These are phyloP conservation scores for Epizoanthus scotinus DNA, from an alignment of 92 coral and sea anemone genomes.

Conservation along the genomic window DNA sequence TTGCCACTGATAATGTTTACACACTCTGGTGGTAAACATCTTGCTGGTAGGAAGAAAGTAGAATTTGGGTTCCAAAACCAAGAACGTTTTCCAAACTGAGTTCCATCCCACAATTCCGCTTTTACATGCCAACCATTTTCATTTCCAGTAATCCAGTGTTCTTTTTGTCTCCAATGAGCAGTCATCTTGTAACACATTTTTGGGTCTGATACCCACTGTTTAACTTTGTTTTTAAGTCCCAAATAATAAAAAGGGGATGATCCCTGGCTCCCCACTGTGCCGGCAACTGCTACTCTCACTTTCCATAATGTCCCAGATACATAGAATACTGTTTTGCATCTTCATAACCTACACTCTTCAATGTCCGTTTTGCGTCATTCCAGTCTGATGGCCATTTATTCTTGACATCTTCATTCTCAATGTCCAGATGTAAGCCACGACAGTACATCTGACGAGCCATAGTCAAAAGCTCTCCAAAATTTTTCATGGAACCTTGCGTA, in stretches of 20 bases:
- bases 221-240: conserved; percentile 29
- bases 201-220: conserved; percentile 36
- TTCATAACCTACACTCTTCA: conserved; percentile 19
- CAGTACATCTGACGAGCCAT: too few relatives aligned
- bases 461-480: too few relatives aligned
- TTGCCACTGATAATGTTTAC: not conserved
- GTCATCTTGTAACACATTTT: conserved; percentile 28
- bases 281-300: conserved; percentile 27
- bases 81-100: not conserved
- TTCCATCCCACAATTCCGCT: conserved; percentile 22
- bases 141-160: not conserved
- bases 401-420: not conserved
- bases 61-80: conserved; percentile 35
- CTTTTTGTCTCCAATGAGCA: conserved; percentile 9
- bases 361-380: conserved; percentile 27
- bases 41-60: conserved; percentile 11
- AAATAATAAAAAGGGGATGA: conserved; percentile 40
- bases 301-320: conserved; percentile 11
- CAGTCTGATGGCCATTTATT: conserved; percentile 34
- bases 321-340: conserved; percentile 39
- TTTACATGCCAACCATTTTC: not conserved
- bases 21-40: not conserved
- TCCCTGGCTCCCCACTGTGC: conserved; percentile 10
- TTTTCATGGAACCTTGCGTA: too few relatives aligned
- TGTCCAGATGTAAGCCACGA: too few relatives aligned